These are phyloP conservation scores for Pantherophis vulpinus DNA, from an alignment of 2,797 vertebrate species.

Conservation along the genomic window DNA sequence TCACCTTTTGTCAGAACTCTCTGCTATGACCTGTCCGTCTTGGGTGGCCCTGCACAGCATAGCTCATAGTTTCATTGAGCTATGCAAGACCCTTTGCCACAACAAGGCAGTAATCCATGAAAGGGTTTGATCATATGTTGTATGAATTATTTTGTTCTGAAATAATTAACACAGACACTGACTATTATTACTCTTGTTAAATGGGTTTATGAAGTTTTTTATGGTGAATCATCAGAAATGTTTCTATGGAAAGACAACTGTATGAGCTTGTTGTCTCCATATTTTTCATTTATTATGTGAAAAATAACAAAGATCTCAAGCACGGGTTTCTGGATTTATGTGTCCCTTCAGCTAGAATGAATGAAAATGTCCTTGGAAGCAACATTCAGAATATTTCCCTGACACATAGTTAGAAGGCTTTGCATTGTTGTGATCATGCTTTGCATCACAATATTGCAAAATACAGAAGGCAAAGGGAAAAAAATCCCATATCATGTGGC, in stretches of 20 bases:
- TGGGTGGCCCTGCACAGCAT: too few relatives aligned
- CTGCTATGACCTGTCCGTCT: too few relatives aligned
- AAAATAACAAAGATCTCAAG: not conserved
- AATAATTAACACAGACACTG: too few relatives aligned
- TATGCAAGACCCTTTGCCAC: too few relatives aligned
- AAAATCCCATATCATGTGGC: not conserved
- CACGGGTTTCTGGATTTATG: not conserved
- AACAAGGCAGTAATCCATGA: too few relatives aligned
- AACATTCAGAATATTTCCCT: not conserved
- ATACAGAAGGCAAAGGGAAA: too few relatives aligned
- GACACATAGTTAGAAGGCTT: not conserved
- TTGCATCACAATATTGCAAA: not conserved
- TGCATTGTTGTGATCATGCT: not conserved
- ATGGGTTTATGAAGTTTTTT: too few relatives aligned
- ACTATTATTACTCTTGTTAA: too few relatives aligned
- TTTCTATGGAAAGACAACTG: not conserved
- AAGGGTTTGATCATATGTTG: too few relatives aligned
- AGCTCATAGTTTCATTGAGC: too few relatives aligned
- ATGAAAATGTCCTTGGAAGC: not conserved
- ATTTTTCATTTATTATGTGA: not conserved
- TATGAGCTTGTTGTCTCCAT: not conserved
- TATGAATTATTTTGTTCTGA: too few relatives aligned
- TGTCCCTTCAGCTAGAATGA: not conserved
- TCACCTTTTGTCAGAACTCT: too few relatives aligned
- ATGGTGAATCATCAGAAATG: not conserved